Base-by-base conservation (phyloP, 2,113 vertebrate genomes). In the Albula glossodonta region DNA sequence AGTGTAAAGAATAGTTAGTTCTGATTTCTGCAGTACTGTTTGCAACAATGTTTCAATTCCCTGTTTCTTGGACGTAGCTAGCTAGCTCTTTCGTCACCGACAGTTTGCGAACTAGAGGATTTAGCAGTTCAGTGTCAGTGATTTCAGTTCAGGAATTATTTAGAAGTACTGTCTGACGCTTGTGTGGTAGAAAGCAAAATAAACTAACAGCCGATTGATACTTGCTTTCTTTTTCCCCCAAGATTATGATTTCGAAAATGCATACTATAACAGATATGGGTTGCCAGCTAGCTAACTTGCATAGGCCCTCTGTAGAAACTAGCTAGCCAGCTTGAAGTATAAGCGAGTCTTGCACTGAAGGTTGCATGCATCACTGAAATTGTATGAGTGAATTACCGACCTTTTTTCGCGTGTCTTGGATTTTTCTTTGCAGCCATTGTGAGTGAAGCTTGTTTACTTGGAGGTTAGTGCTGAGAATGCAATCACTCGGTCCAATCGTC, bases 391-490 rank as follows among this genome's bases (percentile, higher is more conserved):
- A 74, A 83, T 15, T 63, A 89, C 87, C 19, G 12, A 92, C 91
- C 91, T 90, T 87, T 92, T 88, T 88, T 92, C 9, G 31, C 22
- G 5, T 85, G 60, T 86, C 83, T 88, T 41, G 86, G 3, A 80
- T 52, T 90, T 90, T 87, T 92, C 89, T 92, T 92, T 60, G 81
- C n/a, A 77, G 88, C 81, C 91, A 92, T 92, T 83, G 80, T 31
- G 22, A 82, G 6, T 77, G 5, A 53, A 80, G 31, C 49, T 10
- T 83, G 78, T 57, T 81, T 31, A 56, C 51, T 2, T 74, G 50
- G 9, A 85, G 49, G 31, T 57, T 84, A 25, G 9, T 8, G 86
- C 74, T 48, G 48, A n/a, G 53, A 15, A 83, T 9, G 80, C 0
- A 85, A 77, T 25, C 6, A 49, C 22, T 80, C 6, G n/a, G 12